Conservation (phyloP, 2,797 vertebrate genomes). For the Loris lydekkerianus region DNA sequence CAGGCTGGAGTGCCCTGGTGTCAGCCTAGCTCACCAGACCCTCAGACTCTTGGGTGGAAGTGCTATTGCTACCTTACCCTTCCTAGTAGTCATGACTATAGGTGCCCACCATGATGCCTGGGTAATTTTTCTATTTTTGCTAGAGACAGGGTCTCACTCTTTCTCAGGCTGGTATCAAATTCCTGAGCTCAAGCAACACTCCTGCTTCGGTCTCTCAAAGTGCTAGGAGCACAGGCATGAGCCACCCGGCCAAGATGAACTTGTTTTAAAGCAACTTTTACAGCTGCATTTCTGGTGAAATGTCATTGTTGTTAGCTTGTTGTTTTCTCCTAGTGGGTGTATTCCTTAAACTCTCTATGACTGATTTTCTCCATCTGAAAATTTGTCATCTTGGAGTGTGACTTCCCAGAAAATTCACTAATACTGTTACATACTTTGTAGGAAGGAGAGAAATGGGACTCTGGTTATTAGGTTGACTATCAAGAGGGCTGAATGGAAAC, state of each 20-base stretch:
- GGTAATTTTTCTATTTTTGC: too few relatives aligned
- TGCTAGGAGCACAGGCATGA: background rate
- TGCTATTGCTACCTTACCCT: too few relatives aligned
- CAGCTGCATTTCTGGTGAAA: background rate
- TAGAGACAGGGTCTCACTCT: too few relatives aligned
- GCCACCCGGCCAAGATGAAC: background rate
- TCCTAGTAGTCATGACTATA: too few relatives aligned
- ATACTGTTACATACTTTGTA: background rate
- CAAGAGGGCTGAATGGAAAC: background rate
- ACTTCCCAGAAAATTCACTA: background rate
- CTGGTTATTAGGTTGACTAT: background rate
- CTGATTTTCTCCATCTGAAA: constrained; percentile 24
- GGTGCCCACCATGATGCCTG: too few relatives aligned
- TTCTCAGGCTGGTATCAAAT: too few relatives aligned
- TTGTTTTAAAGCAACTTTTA: background rate
- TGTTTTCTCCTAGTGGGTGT: background rate
- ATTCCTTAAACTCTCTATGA: background rate
- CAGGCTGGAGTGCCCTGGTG: background rate
- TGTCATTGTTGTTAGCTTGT: background rate
- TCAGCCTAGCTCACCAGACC: background rate
- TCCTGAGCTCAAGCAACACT: background rate
- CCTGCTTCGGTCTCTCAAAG: background rate
- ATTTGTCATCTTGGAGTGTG: background rate
- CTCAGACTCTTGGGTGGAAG: background rate
- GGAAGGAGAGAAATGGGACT: constrained; percentile 24